A percentile compares a stretch with the other conserved stretches of the same genome.
Conservation (phyloP, 2,113 vertebrate genomes). For the Aptenodytes forsteri region DNA sequence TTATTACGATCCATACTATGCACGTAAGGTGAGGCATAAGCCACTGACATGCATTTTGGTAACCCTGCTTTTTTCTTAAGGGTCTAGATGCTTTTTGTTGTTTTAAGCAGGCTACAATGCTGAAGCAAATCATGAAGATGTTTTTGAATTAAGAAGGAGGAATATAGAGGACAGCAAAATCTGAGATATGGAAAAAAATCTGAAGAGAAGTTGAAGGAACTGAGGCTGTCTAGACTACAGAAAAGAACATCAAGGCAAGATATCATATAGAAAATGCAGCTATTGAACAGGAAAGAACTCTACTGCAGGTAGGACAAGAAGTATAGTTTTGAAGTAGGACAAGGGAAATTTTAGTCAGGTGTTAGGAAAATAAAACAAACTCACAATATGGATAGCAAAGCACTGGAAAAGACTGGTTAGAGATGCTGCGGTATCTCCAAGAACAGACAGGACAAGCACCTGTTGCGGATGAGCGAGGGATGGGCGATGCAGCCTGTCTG, state of each 20-base stretch:
- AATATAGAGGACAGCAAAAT: neutral
- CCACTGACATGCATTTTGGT: neutral
- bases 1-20: neutral
- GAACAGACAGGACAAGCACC: neutral
- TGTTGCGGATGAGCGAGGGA: fast-evolving
- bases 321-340: neutral
- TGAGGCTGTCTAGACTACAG: neutral
- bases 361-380: neutral
- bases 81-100: neutral
- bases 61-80: neutral
- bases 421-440: neutral
- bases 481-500: neutral
- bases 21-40: fast-evolving
- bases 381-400: neutral
- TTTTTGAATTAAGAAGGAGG: neutral
- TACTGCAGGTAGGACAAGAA: neutral
- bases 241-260: neutral
- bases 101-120: neutral
- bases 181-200: neutral
- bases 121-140: neutral
- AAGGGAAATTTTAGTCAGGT: neutral
- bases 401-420: neutral
- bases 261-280: neutral
- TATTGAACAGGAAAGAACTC: neutral
- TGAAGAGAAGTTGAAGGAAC: neutral